phyloP scores from a whole-genome alignment of 2,888 invertebrate species.

The Operophtera brumata region DNA sequence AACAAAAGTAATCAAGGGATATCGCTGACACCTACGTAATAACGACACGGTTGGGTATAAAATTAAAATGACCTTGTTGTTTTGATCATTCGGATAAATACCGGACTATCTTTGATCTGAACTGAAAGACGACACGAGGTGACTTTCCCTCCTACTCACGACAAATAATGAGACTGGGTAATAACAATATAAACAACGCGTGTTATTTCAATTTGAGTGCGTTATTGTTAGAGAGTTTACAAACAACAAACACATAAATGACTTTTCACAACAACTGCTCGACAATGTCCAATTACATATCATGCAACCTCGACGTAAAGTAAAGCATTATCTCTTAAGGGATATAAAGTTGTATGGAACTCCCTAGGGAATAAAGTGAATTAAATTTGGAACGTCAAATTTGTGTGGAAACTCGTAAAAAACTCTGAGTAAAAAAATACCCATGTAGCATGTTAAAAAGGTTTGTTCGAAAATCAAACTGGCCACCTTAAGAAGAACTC shows the following conservation, averaged over 20 bases:
- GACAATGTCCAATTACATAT: no score
- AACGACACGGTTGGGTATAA: neutral
- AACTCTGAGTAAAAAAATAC: no score
- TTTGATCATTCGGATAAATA: slow-evolving; percentile 7
- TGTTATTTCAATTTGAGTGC: neutral
- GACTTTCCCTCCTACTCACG: slow-evolving; percentile 19
- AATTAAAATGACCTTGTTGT: slow-evolving; percentile 4
- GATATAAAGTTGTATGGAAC: no score
- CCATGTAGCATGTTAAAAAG: no score
- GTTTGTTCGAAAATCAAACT: no score
- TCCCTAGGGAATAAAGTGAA: no score
- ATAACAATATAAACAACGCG: neutral
- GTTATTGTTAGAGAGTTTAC: neutral
- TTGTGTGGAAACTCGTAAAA: no score
- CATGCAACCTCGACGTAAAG: no score
- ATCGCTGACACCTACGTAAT: neutral
- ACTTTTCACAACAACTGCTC: no score
- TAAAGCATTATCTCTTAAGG: no score
- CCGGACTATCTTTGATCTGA: slow-evolving; percentile 12
- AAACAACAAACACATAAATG: neutral
- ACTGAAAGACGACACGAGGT: slow-evolving; percentile 20
- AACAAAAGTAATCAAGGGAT: slow-evolving; percentile 2
- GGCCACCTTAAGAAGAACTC: no score
- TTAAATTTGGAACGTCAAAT: no score
- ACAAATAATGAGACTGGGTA: neutral